Conservation (phyloP, 2,113 vertebrate species). For the Prietella phreatophila region DNA sequence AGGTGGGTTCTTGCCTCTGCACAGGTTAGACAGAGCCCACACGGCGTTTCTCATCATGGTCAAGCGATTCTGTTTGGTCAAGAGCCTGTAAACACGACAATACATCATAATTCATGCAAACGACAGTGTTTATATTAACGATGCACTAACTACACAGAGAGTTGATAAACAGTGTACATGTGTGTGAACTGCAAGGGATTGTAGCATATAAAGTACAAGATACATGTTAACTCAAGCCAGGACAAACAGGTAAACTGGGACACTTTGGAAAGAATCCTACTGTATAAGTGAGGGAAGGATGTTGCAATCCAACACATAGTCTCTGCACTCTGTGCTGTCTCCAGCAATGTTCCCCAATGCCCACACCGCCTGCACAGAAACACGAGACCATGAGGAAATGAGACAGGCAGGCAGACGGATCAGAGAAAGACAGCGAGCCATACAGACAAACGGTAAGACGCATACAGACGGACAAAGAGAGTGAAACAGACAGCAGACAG, state of each 20-base stretch:
- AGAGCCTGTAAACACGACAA: constrained; percentile 72
- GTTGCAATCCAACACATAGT: constrained; percentile 96
- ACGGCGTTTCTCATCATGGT: constrained; percentile 98
- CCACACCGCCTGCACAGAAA: constrained; percentile 87
- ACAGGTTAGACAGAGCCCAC: constrained; percentile 97
- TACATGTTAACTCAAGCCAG: background rate
- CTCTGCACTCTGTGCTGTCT: constrained; percentile 96
- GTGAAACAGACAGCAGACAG: background rate
- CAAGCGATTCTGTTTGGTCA: constrained; percentile 95
- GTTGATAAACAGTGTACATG: background rate
- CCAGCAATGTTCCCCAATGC: constrained; percentile 98
- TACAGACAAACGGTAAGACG: background rate
- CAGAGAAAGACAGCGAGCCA: no score
- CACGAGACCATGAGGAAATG: background rate
- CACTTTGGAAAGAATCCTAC: constrained; percentile 74
- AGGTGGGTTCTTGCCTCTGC: constrained; percentile 97
- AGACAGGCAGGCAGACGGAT: background rate
- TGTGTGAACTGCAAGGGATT: background rate
- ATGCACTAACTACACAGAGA: background rate
- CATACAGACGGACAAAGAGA: background rate
- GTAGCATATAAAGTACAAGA: background rate
- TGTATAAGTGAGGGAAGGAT: constrained; percentile 93
- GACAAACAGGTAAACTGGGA: background rate
- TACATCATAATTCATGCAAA: background rate
- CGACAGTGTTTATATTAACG: background rate